Evolutionary conservation across 2,888 invertebrate genomes (phyloP).

Genomic region (Leptopilina syphax): DNA sequence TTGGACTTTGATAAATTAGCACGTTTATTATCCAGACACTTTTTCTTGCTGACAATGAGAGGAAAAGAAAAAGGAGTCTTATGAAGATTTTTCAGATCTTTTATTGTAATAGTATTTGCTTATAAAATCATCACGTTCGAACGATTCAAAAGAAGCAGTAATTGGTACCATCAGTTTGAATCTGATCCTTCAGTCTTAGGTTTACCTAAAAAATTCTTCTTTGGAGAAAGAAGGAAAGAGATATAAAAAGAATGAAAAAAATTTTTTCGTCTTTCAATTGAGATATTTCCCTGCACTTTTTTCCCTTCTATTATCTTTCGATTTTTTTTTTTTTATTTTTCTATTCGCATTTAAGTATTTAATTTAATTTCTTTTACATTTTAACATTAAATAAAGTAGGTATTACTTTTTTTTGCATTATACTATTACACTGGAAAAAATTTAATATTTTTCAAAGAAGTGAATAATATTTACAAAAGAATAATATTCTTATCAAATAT

Average conservation of each 20-base stretch:
- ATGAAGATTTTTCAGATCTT: background rate
- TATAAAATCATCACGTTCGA: slow-evolving; percentile 8
- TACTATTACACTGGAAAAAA: no score
- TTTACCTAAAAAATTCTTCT: background rate
- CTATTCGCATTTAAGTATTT: no score
- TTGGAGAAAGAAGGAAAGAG: background rate
- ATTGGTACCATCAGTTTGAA: slow-evolving; percentile 26
- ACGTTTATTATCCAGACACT: background rate
- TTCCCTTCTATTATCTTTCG: background rate
- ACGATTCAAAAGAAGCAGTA: slow-evolving; percentile 5
- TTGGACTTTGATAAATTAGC: background rate
- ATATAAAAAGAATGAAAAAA: background rate
- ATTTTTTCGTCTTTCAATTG: slow-evolving; percentile 3
- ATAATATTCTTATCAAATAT: no score
- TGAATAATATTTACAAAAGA: no score
- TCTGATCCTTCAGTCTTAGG: background rate
- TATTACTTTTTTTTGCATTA: no score
- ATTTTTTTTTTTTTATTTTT: background rate
- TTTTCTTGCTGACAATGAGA: background rate
- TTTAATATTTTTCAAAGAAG: no score
- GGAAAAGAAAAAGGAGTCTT: background rate
- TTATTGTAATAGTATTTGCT: slow-evolving; percentile 17
- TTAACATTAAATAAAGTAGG: no score
- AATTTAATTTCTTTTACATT: no score
- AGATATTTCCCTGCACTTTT: background rate